Conservation (phyloP, 2,797 vertebrate species). For the Otolemur crassicaudatus region DNA sequence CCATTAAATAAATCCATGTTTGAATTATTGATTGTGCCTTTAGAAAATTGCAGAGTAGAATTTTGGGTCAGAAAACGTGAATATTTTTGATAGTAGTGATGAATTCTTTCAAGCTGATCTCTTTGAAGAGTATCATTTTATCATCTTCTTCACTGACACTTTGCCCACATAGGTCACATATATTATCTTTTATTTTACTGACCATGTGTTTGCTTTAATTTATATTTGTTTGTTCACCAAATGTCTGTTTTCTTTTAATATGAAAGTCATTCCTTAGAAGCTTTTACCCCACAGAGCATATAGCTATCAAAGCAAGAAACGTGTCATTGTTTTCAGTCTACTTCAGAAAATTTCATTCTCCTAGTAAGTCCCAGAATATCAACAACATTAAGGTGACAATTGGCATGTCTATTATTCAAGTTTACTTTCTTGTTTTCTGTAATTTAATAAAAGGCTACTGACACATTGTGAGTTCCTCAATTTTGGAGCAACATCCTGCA, state of each 20-base stretch:
- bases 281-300: neutral
- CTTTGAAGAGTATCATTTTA: neutral
- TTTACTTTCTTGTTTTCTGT: neutral
- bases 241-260: neutral
- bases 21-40: neutral
- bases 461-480: constrained; percentile 33
- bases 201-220: neutral
- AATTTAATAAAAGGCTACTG: constrained; percentile 44
- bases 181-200: constrained; percentile 2
- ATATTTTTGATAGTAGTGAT: neutral
- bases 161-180: neutral
- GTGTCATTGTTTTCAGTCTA: neutral
- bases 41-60: neutral
- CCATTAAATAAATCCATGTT: neutral
- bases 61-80: neutral
- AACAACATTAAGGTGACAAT: neutral
- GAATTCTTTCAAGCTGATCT: neutral
- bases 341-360: constrained; percentile 21
- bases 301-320: neutral
- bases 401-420: neutral
- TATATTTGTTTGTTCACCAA: neutral
- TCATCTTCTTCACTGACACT: neutral
- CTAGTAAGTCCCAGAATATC: neutral
- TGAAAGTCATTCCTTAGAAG: neutral
- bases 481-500: neutral